A percentile compares a stretch with the other conserved stretches of the same genome.
Conservation (phyloP, 1,140 invertebrate genomes). For the Druon quercuslanigerum region DNA sequence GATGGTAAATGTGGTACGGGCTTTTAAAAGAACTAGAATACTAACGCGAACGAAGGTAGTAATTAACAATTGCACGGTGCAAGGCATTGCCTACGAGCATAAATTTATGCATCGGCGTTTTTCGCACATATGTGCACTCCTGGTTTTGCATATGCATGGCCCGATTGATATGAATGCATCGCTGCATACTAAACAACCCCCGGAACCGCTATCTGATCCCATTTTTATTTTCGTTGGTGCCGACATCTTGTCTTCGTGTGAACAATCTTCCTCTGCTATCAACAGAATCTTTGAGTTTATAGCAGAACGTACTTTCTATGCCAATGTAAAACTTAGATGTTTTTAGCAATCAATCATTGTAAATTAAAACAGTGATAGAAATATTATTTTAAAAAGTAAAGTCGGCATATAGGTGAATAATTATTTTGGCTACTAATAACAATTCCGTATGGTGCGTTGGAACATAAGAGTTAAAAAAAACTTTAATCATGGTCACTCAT, state of each 20-base stretch:
- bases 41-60: conserved; percentile 48
- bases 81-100: conserved; percentile 56
- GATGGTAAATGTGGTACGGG: not conserved
- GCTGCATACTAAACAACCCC: conserved; percentile 69
- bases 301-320: no score
- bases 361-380: no score
- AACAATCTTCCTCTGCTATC: not conserved
- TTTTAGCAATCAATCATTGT: no score
- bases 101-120: conserved; percentile 70
- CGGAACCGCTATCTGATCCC: conserved; percentile 67
- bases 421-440: no score
- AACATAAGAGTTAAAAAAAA: no score
- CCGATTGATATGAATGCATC: conserved; percentile 75
- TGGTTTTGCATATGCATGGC: conserved; percentile 71
- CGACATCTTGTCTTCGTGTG: no score
- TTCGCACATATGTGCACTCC: conserved; percentile 52
- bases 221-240: conserved; percentile 56
- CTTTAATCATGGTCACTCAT: no score
- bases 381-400: no score
- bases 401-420: no score
- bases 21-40: conserved; percentile 14
- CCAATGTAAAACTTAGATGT: no score
- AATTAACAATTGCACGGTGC: conserved; percentile 68
- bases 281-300: no score
- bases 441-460: no score